Conservation (phyloP, 2,113 vertebrate species). For the Tenebrosternarchus preto region DNA sequence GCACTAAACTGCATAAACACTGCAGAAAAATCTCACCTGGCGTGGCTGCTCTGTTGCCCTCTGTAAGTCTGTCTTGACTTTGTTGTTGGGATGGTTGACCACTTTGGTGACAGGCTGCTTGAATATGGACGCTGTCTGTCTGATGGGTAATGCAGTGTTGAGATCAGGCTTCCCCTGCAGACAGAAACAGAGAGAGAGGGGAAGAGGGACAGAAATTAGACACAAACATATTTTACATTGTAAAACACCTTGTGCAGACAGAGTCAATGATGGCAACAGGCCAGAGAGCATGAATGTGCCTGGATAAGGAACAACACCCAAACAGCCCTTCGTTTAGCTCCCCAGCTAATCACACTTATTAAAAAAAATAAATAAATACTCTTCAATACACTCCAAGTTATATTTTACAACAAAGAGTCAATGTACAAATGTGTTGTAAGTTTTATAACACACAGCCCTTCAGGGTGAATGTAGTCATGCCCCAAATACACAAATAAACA, state of each 20-base stretch:
- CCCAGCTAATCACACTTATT: no score
- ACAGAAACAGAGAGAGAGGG: conserved; percentile 8
- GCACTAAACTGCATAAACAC: background rate
- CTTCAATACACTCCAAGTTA: background rate
- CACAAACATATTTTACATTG: no score
- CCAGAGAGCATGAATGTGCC: no score
- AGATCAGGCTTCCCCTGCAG: conserved; percentile 82
- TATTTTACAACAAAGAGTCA: background rate
- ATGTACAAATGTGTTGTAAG: no score
- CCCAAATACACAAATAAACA: background rate
- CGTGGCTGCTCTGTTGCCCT: conserved; percentile 80
- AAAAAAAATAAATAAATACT: no score
- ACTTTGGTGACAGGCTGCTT: conserved; percentile 88
- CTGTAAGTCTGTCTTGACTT: conserved; percentile 82
- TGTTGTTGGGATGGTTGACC: conserved; percentile 84
- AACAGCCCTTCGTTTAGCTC: no score
- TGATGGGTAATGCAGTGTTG: conserved; percentile 83
- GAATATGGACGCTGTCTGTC: conserved; percentile 86
- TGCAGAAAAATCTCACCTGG: conserved; percentile 72
- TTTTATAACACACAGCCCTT: background rate
- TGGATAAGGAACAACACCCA: no score
- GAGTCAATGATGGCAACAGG: no score
- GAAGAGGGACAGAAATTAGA: background rate
- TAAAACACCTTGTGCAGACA: no score
- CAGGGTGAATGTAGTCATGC: background rate